Conservation (phyloP, 2,113 vertebrate species). For the Oostethus manadensis region DNA sequence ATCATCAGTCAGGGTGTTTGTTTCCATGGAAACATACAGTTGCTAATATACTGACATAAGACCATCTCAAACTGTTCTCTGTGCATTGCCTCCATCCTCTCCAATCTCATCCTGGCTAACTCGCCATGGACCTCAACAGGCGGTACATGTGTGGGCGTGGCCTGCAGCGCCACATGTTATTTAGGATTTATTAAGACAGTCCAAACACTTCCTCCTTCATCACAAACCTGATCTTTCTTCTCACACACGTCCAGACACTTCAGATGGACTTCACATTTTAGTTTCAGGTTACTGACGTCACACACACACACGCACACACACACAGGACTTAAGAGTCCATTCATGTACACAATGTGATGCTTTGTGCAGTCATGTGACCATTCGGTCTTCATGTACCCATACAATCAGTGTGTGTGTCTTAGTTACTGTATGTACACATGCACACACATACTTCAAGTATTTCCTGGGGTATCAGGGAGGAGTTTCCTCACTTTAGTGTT, state of each 20-base stretch:
- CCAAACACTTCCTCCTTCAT: slow-evolving; percentile 28
- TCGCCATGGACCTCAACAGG: no score
- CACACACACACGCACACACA: background rate
- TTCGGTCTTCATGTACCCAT: background rate
- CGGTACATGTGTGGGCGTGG: slow-evolving; percentile 37
- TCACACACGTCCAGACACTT: background rate
- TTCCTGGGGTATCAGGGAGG: slow-evolving; percentile 42
- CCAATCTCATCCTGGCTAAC: no score
- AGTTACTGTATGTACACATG: background rate
- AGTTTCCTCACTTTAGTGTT: slow-evolving; percentile 44
- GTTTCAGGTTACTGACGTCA: background rate
- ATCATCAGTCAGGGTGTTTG: no score
- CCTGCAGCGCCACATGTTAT: slow-evolving; percentile 40
- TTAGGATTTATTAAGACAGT: slow-evolving; percentile 66
- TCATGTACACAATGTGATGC: slow-evolving; percentile 3
- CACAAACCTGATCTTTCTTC: background rate
- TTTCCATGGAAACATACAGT: no score
- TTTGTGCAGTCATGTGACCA: slow-evolving; percentile 1
- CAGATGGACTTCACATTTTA: background rate
- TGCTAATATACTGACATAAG: no score
- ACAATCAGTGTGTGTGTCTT: background rate
- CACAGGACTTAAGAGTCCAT: background rate
- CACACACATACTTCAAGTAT: background rate
- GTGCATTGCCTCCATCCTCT: no score
- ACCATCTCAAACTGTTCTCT: no score